Conservation (phyloP, 1,140 invertebrate genomes). For the Bursaphelenchus mucronatus region DNA sequence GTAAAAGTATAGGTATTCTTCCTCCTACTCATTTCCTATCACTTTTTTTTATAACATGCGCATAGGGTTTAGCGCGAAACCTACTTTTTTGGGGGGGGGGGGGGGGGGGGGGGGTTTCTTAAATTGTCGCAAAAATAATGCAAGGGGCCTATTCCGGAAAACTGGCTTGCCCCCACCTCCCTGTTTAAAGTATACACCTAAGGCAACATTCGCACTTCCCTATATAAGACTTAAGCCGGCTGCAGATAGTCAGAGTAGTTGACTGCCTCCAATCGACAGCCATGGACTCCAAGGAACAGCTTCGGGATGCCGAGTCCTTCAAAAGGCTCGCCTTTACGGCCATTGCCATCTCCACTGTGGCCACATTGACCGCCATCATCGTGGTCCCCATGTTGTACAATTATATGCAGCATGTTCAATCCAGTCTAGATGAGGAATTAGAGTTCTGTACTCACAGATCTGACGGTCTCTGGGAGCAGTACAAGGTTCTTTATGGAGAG, state of each 20-base stretch:
- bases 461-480: slow-evolving; percentile 49
- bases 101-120: not conserved
- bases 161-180: no score
- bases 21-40: no score
- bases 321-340: slow-evolving; percentile 43
- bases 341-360: slow-evolving; percentile 48
- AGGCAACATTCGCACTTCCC: no score
- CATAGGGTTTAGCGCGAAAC: no score
- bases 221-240: no score
- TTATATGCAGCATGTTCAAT: slow-evolving; percentile 55
- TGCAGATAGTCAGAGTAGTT: no score
- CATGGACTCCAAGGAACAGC: slow-evolving; percentile 16
- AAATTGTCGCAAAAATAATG: not conserved
- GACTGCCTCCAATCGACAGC: no score
- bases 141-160: no score
- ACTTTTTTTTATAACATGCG: no score
- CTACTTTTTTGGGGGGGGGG: not conserved
- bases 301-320: slow-evolving; percentile 27
- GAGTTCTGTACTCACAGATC: slow-evolving; percentile 53
- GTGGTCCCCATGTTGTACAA: slow-evolving; percentile 52
- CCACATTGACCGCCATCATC: slow-evolving; percentile 51
- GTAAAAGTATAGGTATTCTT: no score
- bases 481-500: slow-evolving; percentile 8
- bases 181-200: no score
- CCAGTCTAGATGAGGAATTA: slow-evolving; percentile 44